A percentile compares a stretch with the other conserved stretches of the same genome.
phyloP scores from a whole-genome alignment of 2,888 invertebrate species.

The Arge pagana region DNA sequence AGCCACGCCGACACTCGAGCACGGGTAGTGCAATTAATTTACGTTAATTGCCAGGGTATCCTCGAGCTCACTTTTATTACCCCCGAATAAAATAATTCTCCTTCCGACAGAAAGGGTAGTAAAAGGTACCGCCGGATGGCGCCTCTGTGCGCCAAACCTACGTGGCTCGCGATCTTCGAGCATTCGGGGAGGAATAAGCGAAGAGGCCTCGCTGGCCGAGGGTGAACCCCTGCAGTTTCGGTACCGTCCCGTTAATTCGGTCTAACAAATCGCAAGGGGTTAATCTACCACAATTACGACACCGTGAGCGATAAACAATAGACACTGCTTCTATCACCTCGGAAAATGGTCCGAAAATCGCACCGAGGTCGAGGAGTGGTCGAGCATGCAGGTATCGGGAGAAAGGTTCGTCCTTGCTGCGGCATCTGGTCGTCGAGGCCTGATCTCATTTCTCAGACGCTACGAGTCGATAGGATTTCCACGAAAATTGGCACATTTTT shows the following conservation, averaged over 20 bases:
- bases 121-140: slow-evolving; percentile 14
- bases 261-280: slow-evolving; percentile 14
- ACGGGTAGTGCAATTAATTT: slow-evolving; percentile 46
- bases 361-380: no score
- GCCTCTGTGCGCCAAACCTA: not conserved
- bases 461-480: no score
- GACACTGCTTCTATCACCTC: no score
- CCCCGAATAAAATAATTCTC: slow-evolving; percentile 33
- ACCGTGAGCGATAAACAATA: no score
- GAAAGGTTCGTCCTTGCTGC: no score
- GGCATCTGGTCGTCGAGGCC: no score
- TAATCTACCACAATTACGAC: slow-evolving; percentile 11
- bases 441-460: no score
- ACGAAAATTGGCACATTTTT: no score
- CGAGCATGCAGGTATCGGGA: no score
- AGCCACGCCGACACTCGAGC: not conserved
- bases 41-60: slow-evolving; percentile 42
- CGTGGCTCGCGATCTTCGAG: not conserved
- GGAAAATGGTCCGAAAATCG: no score
- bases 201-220: not conserved
- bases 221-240: not conserved
- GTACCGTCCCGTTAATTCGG: not conserved
- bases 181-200: not conserved
- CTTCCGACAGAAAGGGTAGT: slow-evolving; percentile 39
- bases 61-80: slow-evolving; percentile 30